phyloP scores from a whole-genome alignment of 1,140 invertebrate species.

The Rhopalosiphum maidis region DNA sequence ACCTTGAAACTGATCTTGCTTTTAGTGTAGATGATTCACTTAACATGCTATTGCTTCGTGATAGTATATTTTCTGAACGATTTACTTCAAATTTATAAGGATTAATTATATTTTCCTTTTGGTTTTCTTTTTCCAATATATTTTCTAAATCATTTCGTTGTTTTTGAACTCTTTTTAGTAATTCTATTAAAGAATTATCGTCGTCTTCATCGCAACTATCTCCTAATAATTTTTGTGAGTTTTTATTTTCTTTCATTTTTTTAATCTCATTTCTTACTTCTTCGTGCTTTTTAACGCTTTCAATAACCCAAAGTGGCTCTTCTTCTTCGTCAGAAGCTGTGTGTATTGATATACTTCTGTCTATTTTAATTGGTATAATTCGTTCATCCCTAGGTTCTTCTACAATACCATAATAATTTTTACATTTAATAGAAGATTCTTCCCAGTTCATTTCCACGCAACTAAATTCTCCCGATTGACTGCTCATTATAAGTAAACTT shows the following conservation, averaged over 20 bases:
- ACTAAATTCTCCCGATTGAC: slow-evolving; percentile 39
- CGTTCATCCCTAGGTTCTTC: slow-evolving; percentile 64
- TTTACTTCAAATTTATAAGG: not conserved
- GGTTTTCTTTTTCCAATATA: slow-evolving; percentile 71
- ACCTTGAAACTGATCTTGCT: slow-evolving; percentile 3
- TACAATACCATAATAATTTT: slow-evolving; percentile 63
- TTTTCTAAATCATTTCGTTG: slow-evolving; percentile 75
- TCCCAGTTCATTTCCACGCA: slow-evolving; percentile 55
- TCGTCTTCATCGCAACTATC: slow-evolving; percentile 36
- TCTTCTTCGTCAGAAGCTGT: slow-evolving; percentile 70
- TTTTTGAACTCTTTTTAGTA: slow-evolving; percentile 71
- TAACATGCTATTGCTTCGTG: not conserved
- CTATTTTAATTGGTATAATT: slow-evolving; percentile 63
- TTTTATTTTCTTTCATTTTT: slow-evolving; percentile 51
- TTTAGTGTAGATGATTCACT: slow-evolving; percentile 23
- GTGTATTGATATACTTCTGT: slow-evolving; percentile 70
- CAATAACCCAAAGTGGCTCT: slow-evolving; percentile 57
- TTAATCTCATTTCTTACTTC: slow-evolving; percentile 37
- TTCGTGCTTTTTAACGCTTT: slow-evolving; percentile 46
- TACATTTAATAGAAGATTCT: slow-evolving; percentile 51
- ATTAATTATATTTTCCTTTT: slow-evolving; percentile 58
- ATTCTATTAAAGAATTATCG: slow-evolving; percentile 65
- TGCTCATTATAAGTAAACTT: slow-evolving; percentile 45
- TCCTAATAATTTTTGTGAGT: not conserved
- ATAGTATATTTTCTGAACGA: not conserved